Evolutionary conservation across 2,888 invertebrate genomes (phyloP).

Genomic region (Euplexia lucipara): DNA sequence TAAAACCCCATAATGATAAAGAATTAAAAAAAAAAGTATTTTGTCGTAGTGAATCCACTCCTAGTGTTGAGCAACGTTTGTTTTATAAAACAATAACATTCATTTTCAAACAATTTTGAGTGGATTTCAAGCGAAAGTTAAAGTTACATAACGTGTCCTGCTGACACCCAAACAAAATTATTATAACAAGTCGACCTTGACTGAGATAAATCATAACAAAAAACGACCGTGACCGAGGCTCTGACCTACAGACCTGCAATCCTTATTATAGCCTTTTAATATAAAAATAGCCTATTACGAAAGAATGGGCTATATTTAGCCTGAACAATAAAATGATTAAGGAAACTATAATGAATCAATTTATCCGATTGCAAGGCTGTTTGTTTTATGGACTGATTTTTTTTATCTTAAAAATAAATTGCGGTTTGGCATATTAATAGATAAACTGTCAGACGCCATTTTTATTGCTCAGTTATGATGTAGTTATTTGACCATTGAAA

Average conservation of each 20-base stretch:
- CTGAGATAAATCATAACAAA: slow-evolving; percentile 60
- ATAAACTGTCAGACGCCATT: too few relatives aligned
- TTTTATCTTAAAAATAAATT: too few relatives aligned
- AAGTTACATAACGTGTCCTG: not conserved
- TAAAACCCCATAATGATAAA: too few relatives aligned
- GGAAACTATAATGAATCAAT: slow-evolving; percentile 28
- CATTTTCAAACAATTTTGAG: too few relatives aligned
- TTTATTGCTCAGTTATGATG: too few relatives aligned
- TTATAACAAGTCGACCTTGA: slow-evolving; percentile 50
- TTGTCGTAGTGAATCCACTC: too few relatives aligned
- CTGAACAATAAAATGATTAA: slow-evolving; percentile 47
- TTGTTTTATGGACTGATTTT: too few relatives aligned
- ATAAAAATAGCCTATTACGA: slow-evolving; percentile 55
- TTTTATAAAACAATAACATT: too few relatives aligned
- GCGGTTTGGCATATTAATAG: too few relatives aligned
- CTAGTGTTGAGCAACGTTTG: too few relatives aligned
- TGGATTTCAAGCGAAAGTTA: not conserved
- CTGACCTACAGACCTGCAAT: slow-evolving; percentile 65
- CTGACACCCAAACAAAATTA: not conserved
- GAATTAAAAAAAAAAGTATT: not conserved
- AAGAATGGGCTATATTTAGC: slow-evolving; percentile 40
- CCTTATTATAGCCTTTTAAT: slow-evolving; percentile 50
- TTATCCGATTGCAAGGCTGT: slow-evolving; percentile 11
- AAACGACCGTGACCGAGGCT: slow-evolving; percentile 55
- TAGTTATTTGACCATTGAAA: too few relatives aligned